Percentiles rank a stretch among this genome's conserved stretches.
Conservation (phyloP, 2,113 vertebrate species). For the Sakesphorus luctuosus region DNA sequence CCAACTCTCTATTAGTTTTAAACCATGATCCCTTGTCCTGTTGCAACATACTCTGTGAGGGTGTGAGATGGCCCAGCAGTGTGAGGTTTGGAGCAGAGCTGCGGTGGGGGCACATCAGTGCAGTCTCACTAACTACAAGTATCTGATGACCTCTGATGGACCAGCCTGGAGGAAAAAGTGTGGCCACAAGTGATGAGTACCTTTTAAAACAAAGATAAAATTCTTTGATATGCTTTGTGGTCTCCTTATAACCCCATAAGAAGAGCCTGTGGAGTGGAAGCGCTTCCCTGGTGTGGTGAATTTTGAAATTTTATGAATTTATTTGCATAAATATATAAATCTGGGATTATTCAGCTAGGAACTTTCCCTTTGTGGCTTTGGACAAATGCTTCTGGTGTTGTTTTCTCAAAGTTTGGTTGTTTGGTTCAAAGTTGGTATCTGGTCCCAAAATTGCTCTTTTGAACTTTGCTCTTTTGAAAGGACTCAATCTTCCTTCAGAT, state of each 20-base stretch:
- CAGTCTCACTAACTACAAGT: fast-evolving
- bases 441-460: background rate
- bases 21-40: background rate
- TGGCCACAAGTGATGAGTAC: background rate
- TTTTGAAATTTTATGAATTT: background rate
- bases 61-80: background rate
- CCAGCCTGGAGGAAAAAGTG: background rate
- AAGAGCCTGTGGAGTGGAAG: background rate
- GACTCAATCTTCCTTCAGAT: background rate
- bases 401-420: background rate
- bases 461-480: background rate
- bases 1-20: background rate
- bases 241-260: background rate
- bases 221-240: background rate
- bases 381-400: background rate
- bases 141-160: background rate
- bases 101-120: background rate
- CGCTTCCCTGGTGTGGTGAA: background rate
- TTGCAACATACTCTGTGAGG: fast-evolving
- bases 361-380: background rate
- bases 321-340: background rate
- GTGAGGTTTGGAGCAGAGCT: background rate
- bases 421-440: background rate
- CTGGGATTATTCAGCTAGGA: background rate
- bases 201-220: background rate